phyloP scores from a whole-genome alignment of 2,113 vertebrate species.

The Pelecanus crispus region DNA sequence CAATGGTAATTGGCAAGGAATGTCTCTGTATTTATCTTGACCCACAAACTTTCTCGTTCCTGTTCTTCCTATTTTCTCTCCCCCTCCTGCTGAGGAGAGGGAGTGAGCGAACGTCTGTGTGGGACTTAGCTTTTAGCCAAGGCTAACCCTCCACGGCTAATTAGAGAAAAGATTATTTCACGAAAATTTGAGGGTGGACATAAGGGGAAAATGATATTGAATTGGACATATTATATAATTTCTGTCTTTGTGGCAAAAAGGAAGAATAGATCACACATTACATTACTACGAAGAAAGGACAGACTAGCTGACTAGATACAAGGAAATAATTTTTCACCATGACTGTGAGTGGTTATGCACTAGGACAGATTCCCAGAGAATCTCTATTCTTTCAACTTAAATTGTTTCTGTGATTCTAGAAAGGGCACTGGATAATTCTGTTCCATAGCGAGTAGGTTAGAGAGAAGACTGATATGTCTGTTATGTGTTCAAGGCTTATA shows the following conservation, averaged over 20 bases:
- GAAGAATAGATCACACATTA: not conserved
- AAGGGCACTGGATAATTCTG: not conserved
- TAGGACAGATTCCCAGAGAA: not conserved
- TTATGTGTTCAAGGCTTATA: not conserved
- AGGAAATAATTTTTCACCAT: not conserved
- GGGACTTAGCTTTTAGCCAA: too few relatives aligned
- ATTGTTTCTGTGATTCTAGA: not conserved
- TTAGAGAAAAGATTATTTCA: not conserved
- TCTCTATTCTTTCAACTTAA: not conserved
- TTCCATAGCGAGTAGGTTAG: not conserved
- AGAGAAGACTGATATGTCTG: not conserved
- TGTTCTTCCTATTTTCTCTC: too few relatives aligned
- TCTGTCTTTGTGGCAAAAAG: not conserved
- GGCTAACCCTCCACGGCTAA: too few relatives aligned
- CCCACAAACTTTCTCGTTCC: too few relatives aligned
- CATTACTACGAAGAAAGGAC: not conserved
- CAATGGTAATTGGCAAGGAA: too few relatives aligned
- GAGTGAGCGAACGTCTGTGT: too few relatives aligned
- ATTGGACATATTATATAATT: not conserved
- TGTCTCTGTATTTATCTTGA: too few relatives aligned
- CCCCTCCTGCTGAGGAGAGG: too few relatives aligned
- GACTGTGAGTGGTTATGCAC: not conserved
- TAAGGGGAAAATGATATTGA: not conserved
- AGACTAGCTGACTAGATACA: not conserved
- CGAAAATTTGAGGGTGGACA: not conserved